Base-by-base conservation (phyloP, 2,888 invertebrate species). In the Drosophila phalerata region DNA sequence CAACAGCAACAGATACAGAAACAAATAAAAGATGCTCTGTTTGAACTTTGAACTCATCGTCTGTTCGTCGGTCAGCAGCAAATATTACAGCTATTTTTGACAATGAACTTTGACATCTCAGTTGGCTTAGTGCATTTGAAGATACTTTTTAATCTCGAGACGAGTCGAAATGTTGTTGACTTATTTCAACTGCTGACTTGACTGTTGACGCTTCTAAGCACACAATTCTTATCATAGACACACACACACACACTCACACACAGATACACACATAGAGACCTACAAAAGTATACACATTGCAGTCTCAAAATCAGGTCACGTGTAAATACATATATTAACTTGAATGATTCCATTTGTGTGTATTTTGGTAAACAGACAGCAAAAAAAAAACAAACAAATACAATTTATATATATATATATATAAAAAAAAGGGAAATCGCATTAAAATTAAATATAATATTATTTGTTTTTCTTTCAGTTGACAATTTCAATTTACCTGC, bases 21-120 rank as follows among this genome's bases (percentile, higher is more conserved):
- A 83, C 70, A 69, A 77, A 65, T 64, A 72, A 74, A 69, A 77
- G 68, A 67, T 77, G 77, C 72, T 53, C 47, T 49, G 58, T 45
- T 17, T 84, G 84, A 84, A 89, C 84, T 84, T 87, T 84, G 84
- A 84, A 89, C 84, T 68, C 65, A 30, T 15, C 60, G 52, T 28
- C 38, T 30, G 60, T 19, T 22, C 22, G 22, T 48, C 52, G 55
- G 64, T 55, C 76, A 79, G 65, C 69, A 48, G 58, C 49, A 62
- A 76, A 76, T 74, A 79, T 79, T 74, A 74, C 74, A 69, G 69
- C 56, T 79, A 22, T 69, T 38, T 69, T 76, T 65, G 80, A 75
- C 79, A 77, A 60, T 79, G 76, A 77, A 77, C 79, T 70, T 69
- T 79, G 70, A 63, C 64, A 37, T 15, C 43, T 48, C 13, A 45